Evolutionary conservation across 2,888 invertebrate species (phyloP), one percentile per base, ranked within the genome.

Genomic region (Apocheima hispidaria): DNA sequence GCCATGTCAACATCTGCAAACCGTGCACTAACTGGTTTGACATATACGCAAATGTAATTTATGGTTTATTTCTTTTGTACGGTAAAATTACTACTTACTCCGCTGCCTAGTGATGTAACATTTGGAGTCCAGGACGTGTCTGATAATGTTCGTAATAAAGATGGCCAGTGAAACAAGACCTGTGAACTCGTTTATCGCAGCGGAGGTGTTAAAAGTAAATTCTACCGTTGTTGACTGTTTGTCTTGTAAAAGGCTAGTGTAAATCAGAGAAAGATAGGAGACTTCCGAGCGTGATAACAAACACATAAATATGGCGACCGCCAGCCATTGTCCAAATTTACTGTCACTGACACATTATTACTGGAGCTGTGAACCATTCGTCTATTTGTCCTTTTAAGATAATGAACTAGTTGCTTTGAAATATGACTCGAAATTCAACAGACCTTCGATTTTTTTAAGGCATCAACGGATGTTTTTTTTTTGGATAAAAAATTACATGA

Each of bases 231-330:
- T 82, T 79, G 82, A 83, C 81, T 85, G 86, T 87, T 84, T 84
- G 82, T 86, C 77, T 78, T 78, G 75, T 75, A 77, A 78, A 81
- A 78, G 77, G 74, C 74, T 72, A 75, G 78, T 81, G 86, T 87
- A 87, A 87, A 87, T 88, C 87, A 86, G 83, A 75, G 78, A 78
- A 79, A 83, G 86, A 86, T 86, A 84, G 81, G 81, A 78, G 79
- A 83, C 83, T 83, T 82, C 84, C 79, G 79, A 83, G 82, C 73
- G 82, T 86, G 88, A 87, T 87, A 89, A 88, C 88, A 88, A 88
- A 86, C 88, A 84, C 87, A 89, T 89, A 88, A 89, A 89, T 87
- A 87, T 75, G 78, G 79, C 77, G 80, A 82, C 81, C 77, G 86
- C 73, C 79, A 78, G 81, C 86, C 83, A 86, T 86, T 88, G 84